These are phyloP conservation scores for Cryptophagus acutangulus DNA, from an alignment of 2,888 invertebrate genomes.

Conservation along the genomic window DNA sequence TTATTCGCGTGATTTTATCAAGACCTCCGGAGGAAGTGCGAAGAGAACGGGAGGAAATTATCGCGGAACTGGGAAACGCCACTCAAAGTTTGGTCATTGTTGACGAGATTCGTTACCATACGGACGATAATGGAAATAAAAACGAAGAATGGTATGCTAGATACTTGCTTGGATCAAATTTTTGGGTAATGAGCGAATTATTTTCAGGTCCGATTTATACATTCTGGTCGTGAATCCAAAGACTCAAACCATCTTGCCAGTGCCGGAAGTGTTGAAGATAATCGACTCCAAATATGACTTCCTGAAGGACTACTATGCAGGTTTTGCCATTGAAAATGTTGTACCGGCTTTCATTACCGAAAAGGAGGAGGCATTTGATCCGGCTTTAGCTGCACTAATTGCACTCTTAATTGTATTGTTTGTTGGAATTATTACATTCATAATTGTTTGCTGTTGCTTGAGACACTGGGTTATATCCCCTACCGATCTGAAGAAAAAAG, in stretches of 20 bases:
- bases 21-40: constrained; percentile 73
- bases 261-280: constrained; percentile 71
- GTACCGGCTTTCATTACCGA: constrained; percentile 63
- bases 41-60: constrained; percentile 65
- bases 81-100: constrained; percentile 75
- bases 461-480: constrained; percentile 82
- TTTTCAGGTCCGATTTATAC: constrained; percentile 77
- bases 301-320: constrained; percentile 71
- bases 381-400: constrained; percentile 79
- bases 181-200: constrained; percentile 1
- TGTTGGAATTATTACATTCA: constrained; percentile 80
- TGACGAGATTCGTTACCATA: constrained; percentile 71
- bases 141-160: constrained; percentile 64
- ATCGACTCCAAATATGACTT: constrained; percentile 84
- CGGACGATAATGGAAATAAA: constrained; percentile 58
- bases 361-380: constrained; percentile 74
- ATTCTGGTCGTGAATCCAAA: constrained; percentile 74
- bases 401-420: constrained; percentile 79
- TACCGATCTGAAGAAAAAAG: constrained; percentile 76
- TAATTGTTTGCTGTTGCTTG: constrained; percentile 82
- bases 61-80: constrained; percentile 67
- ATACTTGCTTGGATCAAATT: neutral
- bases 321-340: constrained; percentile 70
- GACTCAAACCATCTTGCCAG: constrained; percentile 69
- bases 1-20: constrained; percentile 79